phyloP scores from a whole-genome alignment of 2,113 vertebrate genomes.

The Platichthys flesus region DNA sequence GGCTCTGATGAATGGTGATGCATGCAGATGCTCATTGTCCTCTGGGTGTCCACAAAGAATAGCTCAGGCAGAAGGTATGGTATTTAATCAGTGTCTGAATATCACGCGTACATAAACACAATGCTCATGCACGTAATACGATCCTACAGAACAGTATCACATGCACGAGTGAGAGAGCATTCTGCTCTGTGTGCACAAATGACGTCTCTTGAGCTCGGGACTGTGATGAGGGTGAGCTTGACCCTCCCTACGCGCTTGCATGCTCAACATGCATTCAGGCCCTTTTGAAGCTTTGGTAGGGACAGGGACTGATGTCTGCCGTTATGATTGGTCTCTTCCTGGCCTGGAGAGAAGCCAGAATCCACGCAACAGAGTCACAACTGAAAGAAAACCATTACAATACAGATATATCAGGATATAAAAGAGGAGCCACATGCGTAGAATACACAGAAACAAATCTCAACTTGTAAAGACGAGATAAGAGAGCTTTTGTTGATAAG shows the following conservation, averaged over 20 bases:
- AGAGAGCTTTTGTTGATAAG: not conserved
- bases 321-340: not conserved
- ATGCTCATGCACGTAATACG: too few relatives aligned
- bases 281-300: not conserved
- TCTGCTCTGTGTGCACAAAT: not conserved
- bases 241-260: not conserved
- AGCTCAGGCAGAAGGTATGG: not conserved
- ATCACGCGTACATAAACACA: too few relatives aligned
- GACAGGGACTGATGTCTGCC: not conserved
- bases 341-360: not conserved
- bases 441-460: not conserved
- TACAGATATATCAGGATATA: not conserved
- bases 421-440: not conserved
- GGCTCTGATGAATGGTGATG: not conserved
- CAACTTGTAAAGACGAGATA: too few relatives aligned
- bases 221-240: not conserved
- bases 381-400: not conserved
- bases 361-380: not conserved
- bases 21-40: conserved; percentile 1
- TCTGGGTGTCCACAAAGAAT: not conserved
- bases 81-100: not conserved
- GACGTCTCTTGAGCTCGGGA: not conserved
- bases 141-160: too few relatives aligned
- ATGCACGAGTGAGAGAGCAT: not conserved
- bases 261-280: not conserved